A percentile compares a stretch with the other conserved stretches of the same genome.
Conservation (phyloP, 1,140 invertebrate genomes). For the Sinonovacula constricta region DNA sequence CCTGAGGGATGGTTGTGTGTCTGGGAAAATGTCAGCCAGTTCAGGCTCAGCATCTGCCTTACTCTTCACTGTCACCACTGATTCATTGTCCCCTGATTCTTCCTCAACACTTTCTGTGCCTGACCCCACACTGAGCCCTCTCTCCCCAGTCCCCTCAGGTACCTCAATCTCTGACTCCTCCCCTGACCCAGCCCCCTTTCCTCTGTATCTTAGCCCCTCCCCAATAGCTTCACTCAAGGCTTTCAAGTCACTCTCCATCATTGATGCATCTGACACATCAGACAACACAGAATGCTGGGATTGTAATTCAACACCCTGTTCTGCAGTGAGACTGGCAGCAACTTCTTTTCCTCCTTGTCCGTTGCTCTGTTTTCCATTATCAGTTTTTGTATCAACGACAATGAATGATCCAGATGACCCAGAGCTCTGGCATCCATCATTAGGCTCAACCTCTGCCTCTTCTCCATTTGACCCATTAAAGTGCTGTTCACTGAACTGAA, state of each 20-base stretch:
- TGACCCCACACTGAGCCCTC: conserved; percentile 1
- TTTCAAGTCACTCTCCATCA: conserved; percentile 12
- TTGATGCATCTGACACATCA: conserved; percentile 9
- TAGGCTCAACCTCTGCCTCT: conserved; percentile 38
- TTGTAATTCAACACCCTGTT: conserved; percentile 39
- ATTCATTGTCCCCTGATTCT: conserved; percentile 60
- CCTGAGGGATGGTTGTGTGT: conserved; percentile 58
- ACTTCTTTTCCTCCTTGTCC: not conserved
- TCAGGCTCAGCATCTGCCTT: conserved; percentile 6
- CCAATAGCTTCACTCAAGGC: conserved; percentile 1
- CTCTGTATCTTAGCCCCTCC: conserved; percentile 32
- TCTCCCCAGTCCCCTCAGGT: not conserved
- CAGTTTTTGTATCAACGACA: conserved; percentile 64
- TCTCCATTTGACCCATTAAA: conserved; percentile 37
- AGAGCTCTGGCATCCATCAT: conserved; percentile 60
- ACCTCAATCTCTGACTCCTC: not conserved
- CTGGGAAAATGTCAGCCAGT: conserved; percentile 19
- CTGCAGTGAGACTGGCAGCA: not conserved
- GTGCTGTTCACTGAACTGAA: conserved; percentile 63
- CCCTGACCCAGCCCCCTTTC: conserved; percentile 46
- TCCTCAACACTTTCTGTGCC: conserved; percentile 35
- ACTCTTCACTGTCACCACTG: conserved; percentile 64
- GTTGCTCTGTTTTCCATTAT: not conserved
- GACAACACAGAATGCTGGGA: conserved; percentile 9
- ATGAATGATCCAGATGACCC: conserved; percentile 67